Percentiles rank a stretch among this genome's conserved stretches.
Evolutionary conservation across 2,888 invertebrate species (phyloP).

Genomic region (Tetranychus truncatus): DNA sequence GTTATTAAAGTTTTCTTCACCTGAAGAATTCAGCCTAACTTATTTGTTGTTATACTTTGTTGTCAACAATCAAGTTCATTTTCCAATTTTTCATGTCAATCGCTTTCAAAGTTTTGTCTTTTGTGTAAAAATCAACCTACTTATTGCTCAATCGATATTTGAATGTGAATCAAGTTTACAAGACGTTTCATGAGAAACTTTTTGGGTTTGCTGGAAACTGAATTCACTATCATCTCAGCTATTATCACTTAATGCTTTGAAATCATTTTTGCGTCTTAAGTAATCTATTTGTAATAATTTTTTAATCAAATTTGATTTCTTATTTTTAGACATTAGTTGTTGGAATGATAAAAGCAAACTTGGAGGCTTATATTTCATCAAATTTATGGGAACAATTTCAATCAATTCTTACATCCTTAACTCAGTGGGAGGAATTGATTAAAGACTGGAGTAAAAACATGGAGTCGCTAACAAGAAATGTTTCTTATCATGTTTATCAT

Average conservation of each 20-base stretch:
- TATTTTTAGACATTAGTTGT: conserved; percentile 76
- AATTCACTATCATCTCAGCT: too few relatives aligned
- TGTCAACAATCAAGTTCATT: conserved; percentile 7
- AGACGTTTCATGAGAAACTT: too few relatives aligned
- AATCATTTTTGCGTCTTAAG: not conserved
- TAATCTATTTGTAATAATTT: not conserved
- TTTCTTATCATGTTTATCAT: conserved; percentile 84
- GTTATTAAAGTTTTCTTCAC: not conserved
- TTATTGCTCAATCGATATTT: too few relatives aligned
- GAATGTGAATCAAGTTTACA: too few relatives aligned
- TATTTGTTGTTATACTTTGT: not conserved
- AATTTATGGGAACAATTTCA: conserved; percentile 87
- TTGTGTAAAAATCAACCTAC: too few relatives aligned
- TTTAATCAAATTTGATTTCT: not conserved
- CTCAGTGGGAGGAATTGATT: conserved; percentile 81
- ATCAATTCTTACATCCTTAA: conserved; percentile 62
- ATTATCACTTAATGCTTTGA: too few relatives aligned
- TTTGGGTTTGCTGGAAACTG: too few relatives aligned
- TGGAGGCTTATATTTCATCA: conserved; percentile 70
- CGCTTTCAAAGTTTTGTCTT: not conserved
- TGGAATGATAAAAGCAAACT: conserved; percentile 91
- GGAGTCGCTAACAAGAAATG: conserved; percentile 80
- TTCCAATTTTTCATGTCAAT: conserved; percentile 8
- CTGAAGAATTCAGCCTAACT: not conserved
- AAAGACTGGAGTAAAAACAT: conserved; percentile 97